Conservation (phyloP, 2,888 invertebrate species). For the Smittia aterrima region DNA sequence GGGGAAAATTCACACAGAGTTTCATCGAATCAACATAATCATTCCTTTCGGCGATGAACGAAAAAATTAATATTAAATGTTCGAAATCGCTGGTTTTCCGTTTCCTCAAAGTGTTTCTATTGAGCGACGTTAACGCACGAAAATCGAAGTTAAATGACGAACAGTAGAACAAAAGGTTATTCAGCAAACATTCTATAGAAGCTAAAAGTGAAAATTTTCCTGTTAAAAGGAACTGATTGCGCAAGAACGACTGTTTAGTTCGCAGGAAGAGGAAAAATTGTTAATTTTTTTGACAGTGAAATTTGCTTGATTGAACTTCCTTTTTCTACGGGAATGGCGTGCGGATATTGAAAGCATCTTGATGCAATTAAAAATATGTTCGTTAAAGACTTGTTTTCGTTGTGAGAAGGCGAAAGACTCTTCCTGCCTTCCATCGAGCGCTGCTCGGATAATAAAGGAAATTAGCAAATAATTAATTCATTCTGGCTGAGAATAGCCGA, state of each 20-base stretch:
- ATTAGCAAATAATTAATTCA: constrained; percentile 28
- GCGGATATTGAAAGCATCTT: neutral
- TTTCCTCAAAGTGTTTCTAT: neutral
- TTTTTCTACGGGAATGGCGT: neutral
- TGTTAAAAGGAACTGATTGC: neutral
- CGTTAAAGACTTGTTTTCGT: neutral
- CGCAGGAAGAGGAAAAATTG: neutral
- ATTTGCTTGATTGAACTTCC: neutral
- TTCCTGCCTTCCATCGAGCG: neutral
- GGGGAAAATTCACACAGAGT: neutral
- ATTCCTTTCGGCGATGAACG: neutral
- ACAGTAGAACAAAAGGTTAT: neutral
- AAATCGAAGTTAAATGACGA: neutral
- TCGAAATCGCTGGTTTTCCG: neutral
- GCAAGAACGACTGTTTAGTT: constrained; percentile 10
- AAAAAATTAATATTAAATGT: neutral
- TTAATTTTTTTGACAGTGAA: neutral
- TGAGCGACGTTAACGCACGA: neutral
- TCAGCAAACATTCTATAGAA: neutral
- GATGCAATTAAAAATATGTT: neutral
- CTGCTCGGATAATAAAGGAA: neutral
- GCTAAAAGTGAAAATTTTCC: constrained; percentile 11
- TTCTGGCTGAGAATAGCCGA: constrained; percentile 26
- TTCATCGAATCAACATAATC: constrained; percentile 15
- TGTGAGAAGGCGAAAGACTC: neutral